These are phyloP conservation scores for Pocillopora verrucosa DNA, from an alignment of 64 coral and sea anemone species.

Conservation along the genomic window DNA sequence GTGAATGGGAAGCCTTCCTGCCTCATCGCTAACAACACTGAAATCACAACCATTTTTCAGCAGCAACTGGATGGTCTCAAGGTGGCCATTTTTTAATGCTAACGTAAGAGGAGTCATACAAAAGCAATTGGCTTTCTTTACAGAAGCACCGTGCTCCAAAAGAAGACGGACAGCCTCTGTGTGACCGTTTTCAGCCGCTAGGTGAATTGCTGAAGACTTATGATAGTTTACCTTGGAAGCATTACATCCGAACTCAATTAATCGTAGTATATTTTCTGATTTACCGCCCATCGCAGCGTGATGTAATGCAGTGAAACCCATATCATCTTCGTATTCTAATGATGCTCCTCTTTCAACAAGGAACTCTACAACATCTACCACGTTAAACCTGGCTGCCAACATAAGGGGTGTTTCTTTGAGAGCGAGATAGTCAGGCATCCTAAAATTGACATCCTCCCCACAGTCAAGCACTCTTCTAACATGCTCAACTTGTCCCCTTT, in stretches of 20 bases:
- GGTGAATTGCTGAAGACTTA: neutral
- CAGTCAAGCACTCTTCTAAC: neutral
- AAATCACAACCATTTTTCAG: conserved; percentile 1
- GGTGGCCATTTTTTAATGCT: neutral
- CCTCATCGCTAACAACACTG: neutral
- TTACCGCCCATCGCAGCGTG: conserved; percentile 2
- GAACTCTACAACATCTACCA: conserved; percentile 21
- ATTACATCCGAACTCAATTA: neutral
- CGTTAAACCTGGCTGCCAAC: conserved; percentile 61
- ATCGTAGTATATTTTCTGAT: neutral
- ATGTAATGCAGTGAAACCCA: neutral
- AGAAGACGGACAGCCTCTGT: neutral
- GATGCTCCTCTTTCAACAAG: conserved; percentile 21
- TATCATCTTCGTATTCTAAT: neutral
- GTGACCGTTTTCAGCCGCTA: conserved; percentile 5
- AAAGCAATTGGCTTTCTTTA: neutral
- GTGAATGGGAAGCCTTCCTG: neutral
- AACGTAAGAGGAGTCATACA: neutral
- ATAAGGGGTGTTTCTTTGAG: conserved; percentile 55
- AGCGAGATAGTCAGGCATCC: neutral
- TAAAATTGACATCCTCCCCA: conserved; percentile 32
- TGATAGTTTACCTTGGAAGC: neutral
- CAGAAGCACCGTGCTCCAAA: conserved; percentile 1
- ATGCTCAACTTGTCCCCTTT: conserved; percentile 51
- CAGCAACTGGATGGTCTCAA: neutral